phyloP scores from a whole-genome alignment of 2,888 invertebrate species.

The Calliphora vomitoria region DNA sequence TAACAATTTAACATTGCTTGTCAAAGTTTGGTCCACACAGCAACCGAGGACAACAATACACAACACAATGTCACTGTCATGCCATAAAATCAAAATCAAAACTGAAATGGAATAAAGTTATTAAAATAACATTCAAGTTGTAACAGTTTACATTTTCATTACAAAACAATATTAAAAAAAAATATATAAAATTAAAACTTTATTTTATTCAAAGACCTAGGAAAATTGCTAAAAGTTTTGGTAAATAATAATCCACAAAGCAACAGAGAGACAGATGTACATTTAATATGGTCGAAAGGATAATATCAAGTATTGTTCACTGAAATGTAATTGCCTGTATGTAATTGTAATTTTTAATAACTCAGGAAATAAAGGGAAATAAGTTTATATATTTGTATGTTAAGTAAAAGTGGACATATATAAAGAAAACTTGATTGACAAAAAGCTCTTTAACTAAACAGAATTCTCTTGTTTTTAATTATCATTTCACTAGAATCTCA shows the following conservation, averaged over 20 bases:
- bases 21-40: conserved; percentile 36
- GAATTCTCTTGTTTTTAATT: too few species aligned
- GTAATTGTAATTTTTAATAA: too few species aligned
- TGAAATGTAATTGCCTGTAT: too few species aligned
- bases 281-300: too few species aligned
- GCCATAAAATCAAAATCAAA: conserved; percentile 8
- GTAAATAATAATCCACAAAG: neutral
- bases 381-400: too few species aligned
- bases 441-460: too few species aligned
- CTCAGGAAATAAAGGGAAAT: too few species aligned
- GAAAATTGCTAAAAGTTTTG: neutral
- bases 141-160: neutral
- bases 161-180: neutral
- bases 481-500: too few species aligned
- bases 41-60: neutral
- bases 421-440: too few species aligned
- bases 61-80: conserved; percentile 43
- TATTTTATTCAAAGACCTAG: neutral
- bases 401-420: too few species aligned
- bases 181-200: neutral
- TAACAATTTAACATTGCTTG: conserved; percentile 1
- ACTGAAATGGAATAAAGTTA: conserved; percentile 25
- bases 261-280: neutral
- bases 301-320: too few species aligned
- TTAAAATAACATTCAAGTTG: conserved; percentile 31